Conservation (phyloP, 2,888 invertebrate species). For the Helleia helle region DNA sequence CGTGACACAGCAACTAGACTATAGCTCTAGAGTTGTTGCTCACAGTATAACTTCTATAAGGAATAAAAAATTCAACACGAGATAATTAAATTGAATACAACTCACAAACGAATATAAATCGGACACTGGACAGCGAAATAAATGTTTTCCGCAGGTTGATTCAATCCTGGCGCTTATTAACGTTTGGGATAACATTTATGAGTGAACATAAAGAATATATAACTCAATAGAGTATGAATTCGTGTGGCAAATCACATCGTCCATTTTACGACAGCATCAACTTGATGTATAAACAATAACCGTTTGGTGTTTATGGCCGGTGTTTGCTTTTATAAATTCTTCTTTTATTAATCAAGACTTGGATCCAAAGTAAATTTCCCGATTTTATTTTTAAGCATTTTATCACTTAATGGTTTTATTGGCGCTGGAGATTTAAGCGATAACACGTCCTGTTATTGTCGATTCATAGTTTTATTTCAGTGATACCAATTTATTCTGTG, state of each 20-base stretch:
- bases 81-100: too few species aligned
- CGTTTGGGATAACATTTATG: conserved; percentile 14
- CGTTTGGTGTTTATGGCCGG: conserved; percentile 11
- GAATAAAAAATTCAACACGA: too few species aligned
- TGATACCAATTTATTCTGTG: too few species aligned
- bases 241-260: conserved; percentile 22
- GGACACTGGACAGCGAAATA: background rate
- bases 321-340: conserved; percentile 9
- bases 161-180: conserved; percentile 8
- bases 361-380: background rate
- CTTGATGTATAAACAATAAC: conserved; percentile 24
- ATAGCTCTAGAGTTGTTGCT: too few species aligned
- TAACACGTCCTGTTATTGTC: too few species aligned
- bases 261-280: conserved; percentile 23
- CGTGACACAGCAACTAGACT: too few species aligned
- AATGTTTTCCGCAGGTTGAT: conserved; percentile 5
- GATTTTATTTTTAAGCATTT: conserved; percentile 4
- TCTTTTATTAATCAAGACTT: conserved; percentile 7
- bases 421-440: too few species aligned
- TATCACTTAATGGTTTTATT: too few species aligned
- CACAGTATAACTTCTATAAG: too few species aligned
- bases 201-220: conserved; percentile 10
- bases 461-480: too few species aligned
- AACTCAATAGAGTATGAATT: conserved; percentile 19
- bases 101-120: too few species aligned